Conservation (phyloP, 2,113 vertebrate genomes). For the Cinclus cinclus region DNA sequence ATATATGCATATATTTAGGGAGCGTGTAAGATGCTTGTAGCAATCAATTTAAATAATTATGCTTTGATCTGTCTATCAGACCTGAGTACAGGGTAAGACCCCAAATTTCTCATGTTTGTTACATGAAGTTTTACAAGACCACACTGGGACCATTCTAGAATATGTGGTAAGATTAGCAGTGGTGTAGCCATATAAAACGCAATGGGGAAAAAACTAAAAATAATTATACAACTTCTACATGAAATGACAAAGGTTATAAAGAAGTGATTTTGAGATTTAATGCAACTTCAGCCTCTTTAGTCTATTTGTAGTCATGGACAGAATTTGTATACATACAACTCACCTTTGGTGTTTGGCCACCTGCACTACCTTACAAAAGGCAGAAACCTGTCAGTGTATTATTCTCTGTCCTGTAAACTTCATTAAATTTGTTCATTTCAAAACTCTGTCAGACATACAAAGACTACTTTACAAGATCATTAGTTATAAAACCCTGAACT, state of each 20-base stretch:
- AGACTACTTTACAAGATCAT: background rate
- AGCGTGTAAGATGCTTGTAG: background rate
- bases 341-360: background rate
- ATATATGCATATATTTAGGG: background rate
- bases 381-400: background rate
- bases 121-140: background rate
- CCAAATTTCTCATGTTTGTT: background rate
- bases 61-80: background rate
- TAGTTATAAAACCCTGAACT: background rate
- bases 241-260: background rate
- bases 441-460: background rate
- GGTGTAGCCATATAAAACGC: background rate
- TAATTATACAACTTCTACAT: background rate
- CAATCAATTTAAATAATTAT: background rate
- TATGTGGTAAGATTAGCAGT: background rate
- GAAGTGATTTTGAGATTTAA: background rate
- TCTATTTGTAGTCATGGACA: background rate
- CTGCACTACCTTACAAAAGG: background rate
- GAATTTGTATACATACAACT: background rate
- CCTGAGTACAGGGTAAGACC: background rate
- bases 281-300: background rate
- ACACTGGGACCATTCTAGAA: background rate
- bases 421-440: background rate
- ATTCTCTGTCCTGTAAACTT: background rate
- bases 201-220: background rate